Percentiles rank a stretch among this genome's conserved stretches.
Evolutionary conservation across 1,140 invertebrate species (phyloP).

Genomic region (Patella vulgata): DNA sequence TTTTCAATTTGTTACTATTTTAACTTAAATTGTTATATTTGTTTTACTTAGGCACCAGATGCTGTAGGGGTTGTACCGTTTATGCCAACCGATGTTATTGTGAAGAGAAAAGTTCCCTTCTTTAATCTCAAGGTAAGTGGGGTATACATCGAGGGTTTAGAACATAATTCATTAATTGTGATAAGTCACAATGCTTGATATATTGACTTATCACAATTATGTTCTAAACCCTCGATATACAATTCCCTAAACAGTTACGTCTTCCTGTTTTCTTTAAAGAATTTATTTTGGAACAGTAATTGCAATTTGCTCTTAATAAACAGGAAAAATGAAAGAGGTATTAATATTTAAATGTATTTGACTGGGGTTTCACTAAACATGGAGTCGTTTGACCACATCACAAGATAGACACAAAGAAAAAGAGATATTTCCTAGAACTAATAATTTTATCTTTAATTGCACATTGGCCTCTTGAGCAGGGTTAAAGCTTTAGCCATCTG

Average conservation of each 20-base stretch:
- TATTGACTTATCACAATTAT: too few relatives aligned
- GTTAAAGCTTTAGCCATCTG: neutral
- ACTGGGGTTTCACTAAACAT: too few relatives aligned
- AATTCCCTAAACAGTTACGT: neutral
- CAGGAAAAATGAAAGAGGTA: too few relatives aligned
- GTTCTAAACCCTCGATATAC: neutral
- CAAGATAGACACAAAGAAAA: too few relatives aligned
- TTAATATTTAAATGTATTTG: too few relatives aligned
- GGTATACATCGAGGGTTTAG: neutral
- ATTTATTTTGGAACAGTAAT: conserved; percentile 1
- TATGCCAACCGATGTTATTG: conserved; percentile 50
- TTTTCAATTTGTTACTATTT: too few relatives aligned
- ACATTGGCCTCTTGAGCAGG: neutral
- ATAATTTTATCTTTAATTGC: neutral
- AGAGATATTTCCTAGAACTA: too few relatives aligned
- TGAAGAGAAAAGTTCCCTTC: conserved; percentile 62
- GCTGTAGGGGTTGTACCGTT: conserved; percentile 55
- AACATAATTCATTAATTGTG: neutral
- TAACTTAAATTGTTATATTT: too few relatives aligned
- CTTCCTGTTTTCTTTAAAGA: neutral
- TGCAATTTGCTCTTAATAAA: neutral
- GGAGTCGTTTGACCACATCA: too few relatives aligned
- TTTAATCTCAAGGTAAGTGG: conserved; percentile 55
- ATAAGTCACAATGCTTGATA: too few relatives aligned
- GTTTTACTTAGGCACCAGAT: conserved; percentile 57